Evolutionary conservation across 2,888 invertebrate genomes (phyloP).

Genomic region (Ormyrus labotus): DNA sequence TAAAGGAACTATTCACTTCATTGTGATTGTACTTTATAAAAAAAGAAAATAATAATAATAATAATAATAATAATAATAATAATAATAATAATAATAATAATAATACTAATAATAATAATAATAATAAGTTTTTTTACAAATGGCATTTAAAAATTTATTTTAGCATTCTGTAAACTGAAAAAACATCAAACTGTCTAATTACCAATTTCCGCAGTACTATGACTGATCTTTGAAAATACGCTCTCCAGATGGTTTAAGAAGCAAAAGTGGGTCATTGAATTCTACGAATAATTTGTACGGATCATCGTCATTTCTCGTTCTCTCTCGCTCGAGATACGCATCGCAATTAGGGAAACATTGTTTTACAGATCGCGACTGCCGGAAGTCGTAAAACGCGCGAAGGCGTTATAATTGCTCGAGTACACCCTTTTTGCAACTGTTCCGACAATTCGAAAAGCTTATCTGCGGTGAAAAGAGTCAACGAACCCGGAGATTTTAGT

Average conservation of each 20-base stretch:
- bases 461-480: not conserved
- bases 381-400: conserved; percentile 23
- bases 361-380: conserved; percentile 20
- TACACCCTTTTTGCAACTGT: not conserved
- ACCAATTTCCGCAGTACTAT: too few species aligned
- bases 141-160: too few species aligned
- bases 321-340: conserved; percentile 26
- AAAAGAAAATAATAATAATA: too few species aligned
- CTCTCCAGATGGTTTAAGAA: not conserved
- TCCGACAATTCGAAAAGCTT: conserved; percentile 8
- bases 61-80: too few species aligned
- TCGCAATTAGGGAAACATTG: conserved; percentile 46
- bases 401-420: conserved; percentile 11
- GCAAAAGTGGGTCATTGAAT: conserved; percentile 30
- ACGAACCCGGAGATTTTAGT: conserved; percentile 1
- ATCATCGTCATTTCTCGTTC: conserved; percentile 13
- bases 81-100: too few species aligned
- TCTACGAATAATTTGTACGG: conserved; percentile 7
- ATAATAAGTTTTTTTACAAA: too few species aligned
- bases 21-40: too few species aligned
- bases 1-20: too few species aligned
- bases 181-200: too few species aligned
- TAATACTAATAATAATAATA: too few species aligned
- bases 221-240: too few species aligned
- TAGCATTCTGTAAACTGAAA: too few species aligned